Evolutionary conservation across 2,797 vertebrate species (phyloP).

Genomic region (Podarcis lilfordi): DNA sequence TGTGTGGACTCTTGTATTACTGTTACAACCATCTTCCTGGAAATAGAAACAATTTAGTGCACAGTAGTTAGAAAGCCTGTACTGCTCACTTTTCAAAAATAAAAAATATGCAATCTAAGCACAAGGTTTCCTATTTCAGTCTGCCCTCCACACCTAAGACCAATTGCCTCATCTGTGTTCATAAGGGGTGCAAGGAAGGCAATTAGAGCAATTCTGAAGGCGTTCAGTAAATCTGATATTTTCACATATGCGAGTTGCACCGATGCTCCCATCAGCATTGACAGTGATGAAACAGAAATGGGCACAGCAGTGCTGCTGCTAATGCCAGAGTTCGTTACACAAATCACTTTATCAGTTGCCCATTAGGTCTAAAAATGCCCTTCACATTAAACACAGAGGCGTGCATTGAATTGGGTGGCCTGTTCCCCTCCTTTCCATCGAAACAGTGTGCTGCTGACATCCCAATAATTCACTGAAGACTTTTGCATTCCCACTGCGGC

Average conservation of each 20-base stretch:
- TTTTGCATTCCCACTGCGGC: neutral
- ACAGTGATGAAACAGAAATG: neutral
- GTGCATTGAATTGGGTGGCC: neutral
- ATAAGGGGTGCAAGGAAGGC: no score
- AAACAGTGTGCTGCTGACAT: conserved; percentile 32
- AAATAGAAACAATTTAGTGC: no score
- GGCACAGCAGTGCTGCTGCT: neutral
- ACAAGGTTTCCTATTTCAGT: no score
- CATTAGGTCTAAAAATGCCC: neutral
- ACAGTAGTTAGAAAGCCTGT: no score
- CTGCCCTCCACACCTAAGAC: no score
- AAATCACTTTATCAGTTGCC: neutral
- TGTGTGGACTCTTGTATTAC: no score
- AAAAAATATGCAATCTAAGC: no score
- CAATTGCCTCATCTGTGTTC: no score
- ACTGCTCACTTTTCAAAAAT: no score
- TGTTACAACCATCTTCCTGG: no score
- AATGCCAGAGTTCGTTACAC: neutral
- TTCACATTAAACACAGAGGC: neutral
- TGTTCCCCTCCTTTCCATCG: neutral
- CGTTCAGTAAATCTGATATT: neutral
- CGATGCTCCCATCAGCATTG: neutral
- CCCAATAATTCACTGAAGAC: neutral
- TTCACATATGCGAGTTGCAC: neutral
- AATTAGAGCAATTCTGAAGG: no score